Conservation (phyloP, 1,140 invertebrate species). For the Drosophila repleta region DNA sequence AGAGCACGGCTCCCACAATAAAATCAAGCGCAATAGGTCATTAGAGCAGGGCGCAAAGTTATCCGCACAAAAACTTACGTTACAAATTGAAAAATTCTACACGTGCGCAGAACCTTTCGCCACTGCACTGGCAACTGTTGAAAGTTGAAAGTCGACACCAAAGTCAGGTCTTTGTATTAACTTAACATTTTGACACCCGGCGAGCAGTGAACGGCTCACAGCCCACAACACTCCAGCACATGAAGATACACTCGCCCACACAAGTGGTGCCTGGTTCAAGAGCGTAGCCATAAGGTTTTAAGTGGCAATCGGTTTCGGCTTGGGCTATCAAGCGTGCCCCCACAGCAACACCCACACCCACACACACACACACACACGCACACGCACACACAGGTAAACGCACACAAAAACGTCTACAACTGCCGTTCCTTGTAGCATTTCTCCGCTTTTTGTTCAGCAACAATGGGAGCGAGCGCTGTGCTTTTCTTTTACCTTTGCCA, state of each 20-base stretch:
- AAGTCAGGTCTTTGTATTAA: conserved; percentile 70
- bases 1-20: conserved; percentile 33
- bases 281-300: conserved; percentile 65
- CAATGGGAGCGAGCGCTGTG: conserved; percentile 9
- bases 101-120: conserved; percentile 45
- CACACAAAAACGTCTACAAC: neutral
- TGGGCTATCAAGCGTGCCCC: conserved; percentile 66
- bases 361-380: conserved; percentile 1
- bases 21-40: conserved; percentile 56
- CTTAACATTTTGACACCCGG: conserved; percentile 72
- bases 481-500: conserved; percentile 40
- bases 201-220: conserved; percentile 19
- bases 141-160: conserved; percentile 65
- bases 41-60: conserved; percentile 41
- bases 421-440: conserved; percentile 57
- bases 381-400: conserved; percentile 1
- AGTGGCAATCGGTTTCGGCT: conserved; percentile 70
- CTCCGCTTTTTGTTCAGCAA: conserved; percentile 49
- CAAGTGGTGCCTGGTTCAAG: conserved; percentile 42
- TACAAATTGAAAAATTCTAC: conserved; percentile 76
- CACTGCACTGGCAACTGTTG: conserved; percentile 48
- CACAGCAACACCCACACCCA: conserved; percentile 11
- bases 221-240: conserved; percentile 25
- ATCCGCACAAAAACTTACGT: conserved; percentile 41
- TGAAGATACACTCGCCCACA: conserved; percentile 15